Base-by-base conservation (phyloP, 2,797 vertebrate species). In the Stomatorhinus walkeri region DNA sequence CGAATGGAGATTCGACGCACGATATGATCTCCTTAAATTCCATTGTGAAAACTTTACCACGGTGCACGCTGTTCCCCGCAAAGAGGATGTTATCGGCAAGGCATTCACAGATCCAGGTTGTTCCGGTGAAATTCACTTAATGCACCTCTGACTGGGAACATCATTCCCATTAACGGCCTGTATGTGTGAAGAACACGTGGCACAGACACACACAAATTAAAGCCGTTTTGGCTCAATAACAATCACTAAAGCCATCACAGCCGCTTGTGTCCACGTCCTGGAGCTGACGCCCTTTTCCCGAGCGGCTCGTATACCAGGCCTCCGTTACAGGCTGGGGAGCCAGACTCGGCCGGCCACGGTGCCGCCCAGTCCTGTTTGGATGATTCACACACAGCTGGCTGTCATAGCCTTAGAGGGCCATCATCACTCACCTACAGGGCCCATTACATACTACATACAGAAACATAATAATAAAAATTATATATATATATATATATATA, bases 91-190 rank as follows among this genome's bases (percentile, higher is more conserved):
- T 36, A 28, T 32, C 85, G 9, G 52, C 16, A 8, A 16, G 51
- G 32, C 32, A 12, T 59, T 28, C 16, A 40, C 28, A 40, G 52
- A 87, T 72, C 90, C 89, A 90, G 90, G 64, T 92, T 88, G 85
- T 90, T 90, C 88, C 88, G 84, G 68, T 64, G 89, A 90, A 87
- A 88, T 91, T 89, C 81, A 49, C 81, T 48, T 22, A 84, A 46
- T 1, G 46, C 43, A 1, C 4, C 72, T 79, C 72, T 79, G 36
- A 79, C n/a, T 79, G 9, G 40, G 40, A 79, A 43, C 72, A 79
- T 40, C 72, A 43, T 19, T 79, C 16, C 36, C 5, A 43, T 79
- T 43, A 40, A 19, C 43, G 6, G 32, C 36, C 36, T 19, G 72
- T 43, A 16, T n/a, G 16, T 76, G 32, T 79, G 36, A 43, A 43